Conservation (phyloP, 2,113 vertebrate species). For the Tamias sibiricus region DNA sequence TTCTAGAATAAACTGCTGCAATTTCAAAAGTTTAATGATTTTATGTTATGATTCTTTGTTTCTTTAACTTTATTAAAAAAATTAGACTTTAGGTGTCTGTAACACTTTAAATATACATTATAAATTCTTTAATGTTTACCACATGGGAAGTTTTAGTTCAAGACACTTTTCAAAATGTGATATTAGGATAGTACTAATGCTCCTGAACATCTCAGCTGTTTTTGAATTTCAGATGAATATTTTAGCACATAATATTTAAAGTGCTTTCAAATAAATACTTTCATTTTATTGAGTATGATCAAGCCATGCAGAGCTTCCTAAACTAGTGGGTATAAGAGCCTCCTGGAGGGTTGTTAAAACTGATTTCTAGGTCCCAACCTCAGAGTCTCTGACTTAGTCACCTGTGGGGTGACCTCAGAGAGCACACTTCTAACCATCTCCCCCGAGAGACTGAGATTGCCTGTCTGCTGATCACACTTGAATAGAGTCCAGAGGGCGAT, state of each 20-base stretch:
- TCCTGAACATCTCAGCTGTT: background rate
- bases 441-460: background rate
- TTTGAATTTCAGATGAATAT: constrained; percentile 19
- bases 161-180: background rate
- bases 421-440: background rate
- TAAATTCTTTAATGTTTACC: background rate
- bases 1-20: constrained; percentile 69
- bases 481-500: background rate
- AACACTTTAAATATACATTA: background rate
- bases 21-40: constrained; percentile 68
- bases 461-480: background rate
- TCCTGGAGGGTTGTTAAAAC: background rate
- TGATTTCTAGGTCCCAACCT: background rate
- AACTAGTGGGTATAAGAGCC: background rate
- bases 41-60: constrained; percentile 38
- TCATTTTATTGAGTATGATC: background rate
- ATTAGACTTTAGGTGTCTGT: background rate
- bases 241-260: background rate
- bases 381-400: background rate
- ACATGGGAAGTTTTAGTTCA: background rate
- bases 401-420: background rate
- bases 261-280: background rate
- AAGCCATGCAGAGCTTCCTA: background rate
- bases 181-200: background rate
- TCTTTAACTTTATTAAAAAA: constrained; percentile 8